Evolutionary conservation across 2,888 invertebrate species (phyloP).

Genomic region (Adela reaumurella): DNA sequence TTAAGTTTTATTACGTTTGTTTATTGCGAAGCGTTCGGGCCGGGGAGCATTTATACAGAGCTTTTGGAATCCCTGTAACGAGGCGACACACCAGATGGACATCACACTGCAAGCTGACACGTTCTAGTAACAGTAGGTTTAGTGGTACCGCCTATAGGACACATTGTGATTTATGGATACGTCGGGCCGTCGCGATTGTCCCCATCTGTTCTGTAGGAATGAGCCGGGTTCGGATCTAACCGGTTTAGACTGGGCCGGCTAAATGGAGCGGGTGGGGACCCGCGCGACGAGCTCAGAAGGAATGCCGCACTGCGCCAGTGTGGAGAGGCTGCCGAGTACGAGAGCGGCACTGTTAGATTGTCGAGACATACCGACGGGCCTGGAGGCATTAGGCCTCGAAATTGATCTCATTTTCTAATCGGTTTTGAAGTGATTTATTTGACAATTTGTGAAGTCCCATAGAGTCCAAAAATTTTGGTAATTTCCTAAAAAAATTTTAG

Average conservation of each 20-base stretch:
- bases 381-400: no score
- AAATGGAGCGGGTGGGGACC: no score
- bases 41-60: conserved; percentile 6
- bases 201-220: no score
- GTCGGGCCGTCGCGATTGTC: not conserved
- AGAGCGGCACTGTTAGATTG: no score
- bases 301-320: no score
- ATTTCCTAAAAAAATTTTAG: not conserved
- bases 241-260: no score
- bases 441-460: not conserved
- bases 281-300: no score
- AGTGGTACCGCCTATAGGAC: not conserved
- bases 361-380: no score
- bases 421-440: not conserved
- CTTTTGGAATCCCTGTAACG: not conserved
- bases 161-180: no score
- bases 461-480: not conserved
- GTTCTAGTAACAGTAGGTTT: not conserved
- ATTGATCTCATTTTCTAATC: conserved; percentile 56
- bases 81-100: conserved; percentile 13
- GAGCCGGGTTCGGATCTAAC: no score
- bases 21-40: not conserved
- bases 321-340: no score
- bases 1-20: not conserved
- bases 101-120: conserved; percentile 8